Percentiles rank a stretch among this genome's conserved stretches.
phyloP scores from a whole-genome alignment of 2,113 vertebrate species.

The Odobenus rosmarus region DNA sequence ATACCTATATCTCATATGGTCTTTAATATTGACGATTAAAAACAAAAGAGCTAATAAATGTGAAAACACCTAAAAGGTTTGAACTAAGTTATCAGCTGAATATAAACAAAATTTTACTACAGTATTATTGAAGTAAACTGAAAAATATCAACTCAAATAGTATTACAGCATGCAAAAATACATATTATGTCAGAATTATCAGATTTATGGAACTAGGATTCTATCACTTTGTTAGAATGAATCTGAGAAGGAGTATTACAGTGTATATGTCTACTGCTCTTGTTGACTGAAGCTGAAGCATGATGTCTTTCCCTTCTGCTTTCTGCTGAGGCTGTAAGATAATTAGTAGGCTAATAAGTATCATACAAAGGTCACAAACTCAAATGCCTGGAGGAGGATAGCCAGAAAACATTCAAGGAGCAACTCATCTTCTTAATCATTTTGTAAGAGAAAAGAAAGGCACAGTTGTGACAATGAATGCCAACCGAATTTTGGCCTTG shows the following conservation, averaged over 20 bases:
- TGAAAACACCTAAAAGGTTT: constrained; percentile 38
- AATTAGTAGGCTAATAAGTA: neutral
- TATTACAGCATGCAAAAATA: neutral
- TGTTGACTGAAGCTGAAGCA: neutral
- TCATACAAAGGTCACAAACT: neutral
- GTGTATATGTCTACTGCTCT: neutral
- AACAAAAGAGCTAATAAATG: neutral
- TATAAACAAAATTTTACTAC: neutral
- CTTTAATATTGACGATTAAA: constrained; percentile 35
- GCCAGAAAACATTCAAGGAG: neutral
- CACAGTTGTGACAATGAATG: neutral
- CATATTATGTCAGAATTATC: neutral
- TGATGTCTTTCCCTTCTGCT: neutral
- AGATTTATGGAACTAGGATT: neutral
- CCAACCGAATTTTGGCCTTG: neutral
- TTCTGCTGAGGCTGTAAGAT: neutral
- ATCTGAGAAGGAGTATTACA: neutral
- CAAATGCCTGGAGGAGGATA: neutral
- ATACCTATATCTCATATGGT: neutral
- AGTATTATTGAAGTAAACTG: neutral
- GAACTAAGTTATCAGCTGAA: neutral
- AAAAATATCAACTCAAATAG: constrained; percentile 4
- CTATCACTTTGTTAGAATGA: neutral
- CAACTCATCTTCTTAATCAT: neutral
- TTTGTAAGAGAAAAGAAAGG: neutral